A percentile compares a stretch with the other conserved stretches of the same genome.
Evolutionary conservation across 2,888 invertebrate genomes (phyloP).

Genomic region (Thecophora atra): DNA sequence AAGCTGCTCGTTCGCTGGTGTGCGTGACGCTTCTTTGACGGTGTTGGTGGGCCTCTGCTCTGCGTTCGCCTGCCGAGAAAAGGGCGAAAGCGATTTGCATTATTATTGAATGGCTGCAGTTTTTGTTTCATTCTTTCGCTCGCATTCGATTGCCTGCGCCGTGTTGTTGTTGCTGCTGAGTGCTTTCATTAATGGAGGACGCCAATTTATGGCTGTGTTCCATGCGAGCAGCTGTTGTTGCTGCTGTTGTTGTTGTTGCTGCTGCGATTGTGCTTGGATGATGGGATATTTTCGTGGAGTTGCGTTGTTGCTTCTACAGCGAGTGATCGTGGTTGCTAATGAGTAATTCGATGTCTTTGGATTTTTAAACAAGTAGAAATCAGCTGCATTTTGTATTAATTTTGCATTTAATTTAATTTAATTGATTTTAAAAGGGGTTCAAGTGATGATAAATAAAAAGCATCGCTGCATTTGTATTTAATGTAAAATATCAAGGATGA

Average conservation of each 20-base stretch:
- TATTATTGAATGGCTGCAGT: constrained; percentile 7
- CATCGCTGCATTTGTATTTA: no score
- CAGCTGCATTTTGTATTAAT: background rate
- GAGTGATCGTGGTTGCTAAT: no score
- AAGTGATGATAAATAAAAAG: no score
- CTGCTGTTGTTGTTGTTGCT: constrained; percentile 23
- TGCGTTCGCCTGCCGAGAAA: no score
- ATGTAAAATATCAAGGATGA: no score
- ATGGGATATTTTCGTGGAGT: constrained; percentile 34
- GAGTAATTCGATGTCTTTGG: no score
- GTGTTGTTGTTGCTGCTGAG: constrained; percentile 17
- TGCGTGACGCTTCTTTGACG: background rate
- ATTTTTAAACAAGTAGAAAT: background rate
- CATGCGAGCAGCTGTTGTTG: constrained; percentile 37
- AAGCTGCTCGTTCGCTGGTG: background rate
- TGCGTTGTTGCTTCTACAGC: constrained; percentile 21
- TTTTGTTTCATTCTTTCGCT: constrained; percentile 19
- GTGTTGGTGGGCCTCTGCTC: constrained; percentile 1
- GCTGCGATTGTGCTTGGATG: constrained; percentile 20
- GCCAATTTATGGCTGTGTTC: constrained; percentile 39
- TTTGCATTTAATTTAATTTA: background rate
- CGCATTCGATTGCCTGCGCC: constrained; percentile 3
- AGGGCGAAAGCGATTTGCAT: background rate
- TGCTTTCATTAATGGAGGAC: constrained; percentile 42
- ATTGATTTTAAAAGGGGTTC: no score